phyloP scores from a whole-genome alignment of 2,113 vertebrate species.

The Pluvianellus socialis region DNA sequence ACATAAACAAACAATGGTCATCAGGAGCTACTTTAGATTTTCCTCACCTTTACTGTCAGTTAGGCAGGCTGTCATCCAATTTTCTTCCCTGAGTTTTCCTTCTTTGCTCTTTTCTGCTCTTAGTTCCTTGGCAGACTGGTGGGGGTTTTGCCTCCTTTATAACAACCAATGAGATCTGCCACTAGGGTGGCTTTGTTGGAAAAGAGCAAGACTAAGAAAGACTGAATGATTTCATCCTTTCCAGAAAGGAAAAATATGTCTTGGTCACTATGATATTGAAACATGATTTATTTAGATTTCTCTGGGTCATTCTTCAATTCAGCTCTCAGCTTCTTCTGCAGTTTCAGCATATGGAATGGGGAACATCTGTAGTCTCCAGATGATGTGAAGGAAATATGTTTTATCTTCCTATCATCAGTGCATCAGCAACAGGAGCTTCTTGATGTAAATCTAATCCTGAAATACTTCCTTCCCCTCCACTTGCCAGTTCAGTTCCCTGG shows the following conservation, averaged over 20 bases:
- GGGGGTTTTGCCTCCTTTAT: not conserved
- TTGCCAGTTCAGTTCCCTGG: constrained; percentile 22
- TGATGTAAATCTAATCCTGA: constrained; percentile 51
- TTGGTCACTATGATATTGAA: not conserved
- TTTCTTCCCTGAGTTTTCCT: not conserved
- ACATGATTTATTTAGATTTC: constrained; percentile 2
- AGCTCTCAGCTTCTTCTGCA: constrained; percentile 4
- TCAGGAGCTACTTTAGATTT: not conserved
- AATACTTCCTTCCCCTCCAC: constrained; percentile 39
- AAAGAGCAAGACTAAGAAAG: not conserved
- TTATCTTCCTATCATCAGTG: constrained; percentile 51
- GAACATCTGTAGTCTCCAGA: constrained; percentile 34
- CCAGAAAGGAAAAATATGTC: not conserved
- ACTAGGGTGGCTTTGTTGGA: not conserved
- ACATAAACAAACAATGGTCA: not conserved
- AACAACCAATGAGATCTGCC: not conserved
- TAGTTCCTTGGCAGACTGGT: not conserved
- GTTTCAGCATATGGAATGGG: not conserved
- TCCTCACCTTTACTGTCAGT: not conserved
- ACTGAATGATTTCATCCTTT: not conserved
- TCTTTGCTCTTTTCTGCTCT: not conserved
- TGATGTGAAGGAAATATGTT: constrained; percentile 11
- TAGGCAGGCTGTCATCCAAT: not conserved
- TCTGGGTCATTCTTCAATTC: not conserved
- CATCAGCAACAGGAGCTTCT: constrained; percentile 48